Base-by-base conservation (phyloP, 2,113 vertebrate genomes). In the Atherinomorus stipes region DNA sequence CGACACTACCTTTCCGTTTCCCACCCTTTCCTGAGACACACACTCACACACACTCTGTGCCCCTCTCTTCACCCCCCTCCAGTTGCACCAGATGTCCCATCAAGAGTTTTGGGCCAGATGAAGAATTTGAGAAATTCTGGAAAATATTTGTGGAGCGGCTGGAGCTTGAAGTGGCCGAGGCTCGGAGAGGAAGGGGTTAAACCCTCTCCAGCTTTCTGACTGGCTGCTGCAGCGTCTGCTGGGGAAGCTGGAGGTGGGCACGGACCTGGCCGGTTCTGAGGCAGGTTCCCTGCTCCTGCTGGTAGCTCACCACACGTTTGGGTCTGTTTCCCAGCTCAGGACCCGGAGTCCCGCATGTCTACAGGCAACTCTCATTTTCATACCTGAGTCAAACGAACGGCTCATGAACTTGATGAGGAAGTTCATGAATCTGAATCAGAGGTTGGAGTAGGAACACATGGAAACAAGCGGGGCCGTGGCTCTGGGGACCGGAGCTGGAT, bases 21-120 rank as follows among this genome's bases (percentile, higher is more conserved):
- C 91, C 94, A 91, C 92, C 92, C 92, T 91, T 93, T 94, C 91
- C 91, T 93, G 92, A 85, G 64, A 53, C 5, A 21, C 57, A 49
- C 69, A 68, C 44, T 37, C 52, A 44, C 60, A 64, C 47, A 45
- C 5, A 19, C 75, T 28, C 59, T 22, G n/a, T 87, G 72, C 72
- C 85, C 84, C 64, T 65, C 56, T 54, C 59, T 85, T 90, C 85
- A 85, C 83, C 84, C 67, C 52, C 53, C 76, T 80, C 72, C 47
- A 91, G 92, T 93, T 91, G 85, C 68, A 81, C 84, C 93, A 88
- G 83, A 93, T 92, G 86, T 93, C 89, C 91, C 91, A 74, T 92
- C 89, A 89, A 92, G 89, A 80, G 66, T 52, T 40, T 71, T 34
- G 76, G 83, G 77, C 77, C 83, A 66, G 85, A 88, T 80, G 80